Evolutionary conservation across 2,888 invertebrate species (phyloP).

Genomic region (Agrochola lychnidis): DNA sequence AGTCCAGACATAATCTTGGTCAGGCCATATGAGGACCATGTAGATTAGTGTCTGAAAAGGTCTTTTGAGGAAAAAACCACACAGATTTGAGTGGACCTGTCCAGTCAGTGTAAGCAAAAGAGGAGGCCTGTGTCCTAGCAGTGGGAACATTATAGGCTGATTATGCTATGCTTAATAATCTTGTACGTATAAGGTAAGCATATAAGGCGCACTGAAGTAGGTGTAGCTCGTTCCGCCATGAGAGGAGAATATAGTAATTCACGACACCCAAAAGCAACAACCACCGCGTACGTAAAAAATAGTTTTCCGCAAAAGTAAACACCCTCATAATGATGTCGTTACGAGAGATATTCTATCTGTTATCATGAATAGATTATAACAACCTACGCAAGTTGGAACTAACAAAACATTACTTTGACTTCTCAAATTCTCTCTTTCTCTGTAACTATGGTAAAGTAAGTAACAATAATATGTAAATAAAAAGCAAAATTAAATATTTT

Average conservation of each 20-base stretch:
- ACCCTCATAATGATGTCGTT: neutral
- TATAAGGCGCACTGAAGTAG: neutral
- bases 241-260: neutral
- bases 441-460: neutral
- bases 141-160: too few relatives aligned
- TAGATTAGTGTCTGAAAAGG: too few relatives aligned
- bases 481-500: too few relatives aligned
- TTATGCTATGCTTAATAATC: too few relatives aligned
- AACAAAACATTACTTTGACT: neutral
- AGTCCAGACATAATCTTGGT: too few relatives aligned
- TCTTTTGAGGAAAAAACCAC: too few relatives aligned
- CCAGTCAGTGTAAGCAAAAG: too few relatives aligned
- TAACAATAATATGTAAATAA: too few relatives aligned
- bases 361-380: neutral
- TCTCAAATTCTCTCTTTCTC: neutral
- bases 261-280: neutral
- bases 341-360: neutral
- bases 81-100: too few relatives aligned
- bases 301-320: neutral
- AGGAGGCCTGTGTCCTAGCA: too few relatives aligned
- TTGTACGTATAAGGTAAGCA: neutral
- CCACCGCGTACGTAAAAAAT: neutral
- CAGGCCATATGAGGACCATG: too few relatives aligned
- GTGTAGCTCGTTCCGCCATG: too few relatives aligned
- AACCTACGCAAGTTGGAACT: neutral